These are phyloP conservation scores for Sakesphorus luctuosus DNA, from an alignment of 2,113 vertebrate genomes.

Conservation along the genomic window DNA sequence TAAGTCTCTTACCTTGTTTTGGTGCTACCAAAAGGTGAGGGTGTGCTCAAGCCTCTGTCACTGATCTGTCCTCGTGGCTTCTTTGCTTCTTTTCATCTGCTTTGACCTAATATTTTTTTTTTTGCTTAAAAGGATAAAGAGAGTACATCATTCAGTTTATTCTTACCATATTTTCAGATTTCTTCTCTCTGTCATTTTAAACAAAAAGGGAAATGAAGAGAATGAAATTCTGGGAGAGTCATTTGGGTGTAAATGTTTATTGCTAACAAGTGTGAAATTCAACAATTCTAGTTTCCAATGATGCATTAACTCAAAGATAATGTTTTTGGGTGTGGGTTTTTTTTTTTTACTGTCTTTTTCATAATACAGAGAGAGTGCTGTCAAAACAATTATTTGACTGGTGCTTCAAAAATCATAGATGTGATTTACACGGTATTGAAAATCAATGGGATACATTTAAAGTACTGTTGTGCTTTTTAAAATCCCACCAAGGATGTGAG, in stretches of 20 bases:
- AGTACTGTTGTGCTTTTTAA: background rate
- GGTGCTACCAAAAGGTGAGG: background rate
- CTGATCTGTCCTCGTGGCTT: background rate
- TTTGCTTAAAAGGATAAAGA: slow-evolving; percentile 3
- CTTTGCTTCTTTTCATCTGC: background rate
- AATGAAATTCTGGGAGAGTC: background rate
- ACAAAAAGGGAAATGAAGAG: background rate
- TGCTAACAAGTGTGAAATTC: background rate
- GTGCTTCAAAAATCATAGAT: background rate
- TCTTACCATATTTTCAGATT: background rate
- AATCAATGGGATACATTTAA: background rate
- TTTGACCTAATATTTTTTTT: background rate
- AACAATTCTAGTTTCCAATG: background rate
- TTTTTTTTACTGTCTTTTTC: background rate
- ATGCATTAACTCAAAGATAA: background rate
- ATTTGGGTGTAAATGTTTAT: background rate
- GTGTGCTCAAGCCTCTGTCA: background rate
- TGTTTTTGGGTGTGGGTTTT: background rate
- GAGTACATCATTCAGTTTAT: background rate
- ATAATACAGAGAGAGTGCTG: background rate
- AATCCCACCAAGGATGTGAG: background rate
- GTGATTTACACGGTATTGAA: background rate
- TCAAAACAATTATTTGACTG: slow-evolving; percentile 2
- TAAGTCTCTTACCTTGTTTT: background rate
- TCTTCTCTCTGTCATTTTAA: background rate